A percentile compares a stretch with the other conserved stretches of the same genome.
Evolutionary conservation across 2,888 invertebrate species (phyloP).

Genomic region (Atrina japonica): DNA sequence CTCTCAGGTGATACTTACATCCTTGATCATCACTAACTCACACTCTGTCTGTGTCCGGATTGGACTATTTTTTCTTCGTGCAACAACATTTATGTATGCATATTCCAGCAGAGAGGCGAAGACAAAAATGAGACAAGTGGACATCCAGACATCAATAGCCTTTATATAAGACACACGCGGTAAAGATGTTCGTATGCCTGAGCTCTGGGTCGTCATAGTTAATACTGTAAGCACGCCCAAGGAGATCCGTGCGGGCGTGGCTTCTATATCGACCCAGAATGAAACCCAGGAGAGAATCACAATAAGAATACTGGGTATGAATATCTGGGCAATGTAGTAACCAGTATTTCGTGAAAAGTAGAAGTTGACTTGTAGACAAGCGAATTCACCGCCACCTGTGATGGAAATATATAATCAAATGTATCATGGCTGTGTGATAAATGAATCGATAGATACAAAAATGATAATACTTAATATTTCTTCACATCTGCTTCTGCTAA

Average conservation of each 20-base stretch:
- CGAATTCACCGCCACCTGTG: slow-evolving; percentile 35
- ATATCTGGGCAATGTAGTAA: slow-evolving; percentile 54
- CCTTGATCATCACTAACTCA: slow-evolving; percentile 4
- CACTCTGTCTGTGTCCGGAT: not conserved
- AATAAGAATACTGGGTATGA: slow-evolving; percentile 55
- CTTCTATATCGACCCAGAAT: slow-evolving; percentile 51
- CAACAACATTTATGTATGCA: slow-evolving; percentile 43
- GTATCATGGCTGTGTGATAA: not conserved
- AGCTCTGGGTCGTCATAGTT: slow-evolving; percentile 55
- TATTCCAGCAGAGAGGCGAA: slow-evolving; percentile 47
- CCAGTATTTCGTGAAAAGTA: slow-evolving; percentile 43
- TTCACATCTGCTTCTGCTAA: not conserved
- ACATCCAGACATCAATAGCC: slow-evolving; percentile 51
- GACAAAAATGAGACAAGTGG: slow-evolving; percentile 43
- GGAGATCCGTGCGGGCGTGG: slow-evolving; percentile 47
- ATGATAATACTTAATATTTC: not conserved
- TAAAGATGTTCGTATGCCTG: slow-evolving; percentile 45
- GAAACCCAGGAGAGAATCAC: slow-evolving; percentile 52
- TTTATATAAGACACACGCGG: slow-evolving; percentile 54
- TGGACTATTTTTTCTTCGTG: slow-evolving; percentile 28
- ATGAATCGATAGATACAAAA: not conserved
- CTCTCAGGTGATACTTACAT: slow-evolving; percentile 24
- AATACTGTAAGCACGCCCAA: slow-evolving; percentile 54
- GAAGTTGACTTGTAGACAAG: slow-evolving; percentile 45
- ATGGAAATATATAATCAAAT: no score